Evolutionary conservation across 2,797 vertebrate species (phyloP).

Genomic region (Cyprinella venusta): DNA sequence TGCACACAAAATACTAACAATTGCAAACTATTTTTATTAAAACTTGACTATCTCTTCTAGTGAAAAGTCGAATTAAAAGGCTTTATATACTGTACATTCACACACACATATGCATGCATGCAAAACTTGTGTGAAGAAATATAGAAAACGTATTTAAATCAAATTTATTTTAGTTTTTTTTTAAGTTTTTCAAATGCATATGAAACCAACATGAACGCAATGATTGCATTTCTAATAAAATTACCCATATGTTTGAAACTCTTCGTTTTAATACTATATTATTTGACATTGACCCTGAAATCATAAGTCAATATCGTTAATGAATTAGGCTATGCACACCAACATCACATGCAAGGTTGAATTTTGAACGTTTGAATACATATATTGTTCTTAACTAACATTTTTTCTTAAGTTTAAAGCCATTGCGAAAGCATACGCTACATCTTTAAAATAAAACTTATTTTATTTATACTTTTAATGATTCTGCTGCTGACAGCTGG

Average conservation of each 20-base stretch:
- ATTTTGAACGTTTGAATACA: not conserved
- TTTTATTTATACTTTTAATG: not conserved
- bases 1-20: not conserved
- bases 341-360: not conserved
- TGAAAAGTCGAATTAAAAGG: too few relatives aligned
- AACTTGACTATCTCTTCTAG: not conserved
- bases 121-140: not conserved
- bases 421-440: not conserved
- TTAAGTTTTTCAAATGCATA: not conserved
- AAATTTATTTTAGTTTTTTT: not conserved
- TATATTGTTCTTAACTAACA: not conserved
- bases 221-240: not conserved
- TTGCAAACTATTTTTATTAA: not conserved
- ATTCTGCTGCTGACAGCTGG: not conserved
- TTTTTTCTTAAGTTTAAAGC: not conserved
- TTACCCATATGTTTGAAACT: not conserved
- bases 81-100: not conserved
- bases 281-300: slow-evolving; percentile 20
- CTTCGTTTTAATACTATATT: not conserved
- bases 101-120: not conserved
- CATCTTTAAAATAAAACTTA: not conserved
- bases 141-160: not conserved
- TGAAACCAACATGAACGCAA: not conserved
- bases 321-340: not conserved
- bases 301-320: not conserved